phyloP scores from a whole-genome alignment of 2,113 vertebrate species.

The Tetraodon nigroviridis region DNA sequence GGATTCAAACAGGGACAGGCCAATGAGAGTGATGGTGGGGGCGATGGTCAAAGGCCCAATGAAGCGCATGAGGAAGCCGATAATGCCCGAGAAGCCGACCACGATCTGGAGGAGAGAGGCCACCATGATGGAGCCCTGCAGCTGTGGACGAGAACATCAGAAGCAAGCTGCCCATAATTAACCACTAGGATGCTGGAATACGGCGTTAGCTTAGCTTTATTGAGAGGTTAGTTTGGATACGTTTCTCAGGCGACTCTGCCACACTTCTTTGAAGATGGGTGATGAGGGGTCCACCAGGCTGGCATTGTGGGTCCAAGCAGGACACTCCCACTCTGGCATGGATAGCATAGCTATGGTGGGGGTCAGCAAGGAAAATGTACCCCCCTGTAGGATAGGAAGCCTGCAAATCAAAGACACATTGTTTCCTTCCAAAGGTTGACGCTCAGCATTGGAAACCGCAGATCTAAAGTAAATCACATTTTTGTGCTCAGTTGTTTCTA shows the following conservation, averaged over 20 bases:
- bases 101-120: constrained; percentile 90
- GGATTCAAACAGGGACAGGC: constrained; percentile 83
- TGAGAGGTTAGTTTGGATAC: constrained; percentile 60
- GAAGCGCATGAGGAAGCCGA: constrained; percentile 88
- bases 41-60: constrained; percentile 92
- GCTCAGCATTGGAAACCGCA: too few relatives aligned
- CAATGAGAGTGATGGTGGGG: constrained; percentile 87
- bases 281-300: constrained; percentile 82
- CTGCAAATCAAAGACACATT: constrained; percentile 54
- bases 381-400: constrained; percentile 92
- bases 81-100: constrained; percentile 89
- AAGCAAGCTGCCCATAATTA: background rate
- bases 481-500: too few relatives aligned
- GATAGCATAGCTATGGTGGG: constrained; percentile 86
- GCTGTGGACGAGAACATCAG: constrained; percentile 59
- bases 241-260: constrained; percentile 86
- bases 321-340: constrained; percentile 83
- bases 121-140: constrained; percentile 91
- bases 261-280: constrained; percentile 80
- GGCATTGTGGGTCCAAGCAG: constrained; percentile 85
- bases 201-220: constrained; percentile 11
- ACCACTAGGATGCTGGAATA: background rate
- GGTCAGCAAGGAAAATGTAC: constrained; percentile 83
- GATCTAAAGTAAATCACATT: too few relatives aligned
- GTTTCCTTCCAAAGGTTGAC: too few relatives aligned